Evolutionary conservation across 2,888 invertebrate species (phyloP).

Genomic region (Leptinotarsa tumamoca): DNA sequence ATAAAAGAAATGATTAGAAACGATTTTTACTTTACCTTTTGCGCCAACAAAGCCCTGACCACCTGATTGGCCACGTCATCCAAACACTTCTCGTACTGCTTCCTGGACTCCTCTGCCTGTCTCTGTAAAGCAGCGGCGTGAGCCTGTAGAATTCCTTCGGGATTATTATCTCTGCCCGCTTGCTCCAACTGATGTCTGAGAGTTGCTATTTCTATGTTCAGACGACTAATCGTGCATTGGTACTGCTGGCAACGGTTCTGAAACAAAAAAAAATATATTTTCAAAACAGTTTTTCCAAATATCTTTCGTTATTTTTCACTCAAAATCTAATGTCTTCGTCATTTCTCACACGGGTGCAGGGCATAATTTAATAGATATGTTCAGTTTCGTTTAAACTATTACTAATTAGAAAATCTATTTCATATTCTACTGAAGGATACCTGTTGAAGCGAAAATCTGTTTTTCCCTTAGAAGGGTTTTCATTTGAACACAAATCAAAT

Average conservation of each 20-base stretch:
- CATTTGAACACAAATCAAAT: too few relatives aligned
- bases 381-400: too few relatives aligned
- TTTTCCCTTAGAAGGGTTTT: too few relatives aligned
- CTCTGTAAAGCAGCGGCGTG: conserved; percentile 74
- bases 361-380: too few relatives aligned
- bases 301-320: too few relatives aligned
- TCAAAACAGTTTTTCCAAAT: not conserved
- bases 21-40: conserved; percentile 74
- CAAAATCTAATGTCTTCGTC: too few relatives aligned
- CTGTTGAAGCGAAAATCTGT: too few relatives aligned
- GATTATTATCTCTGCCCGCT: conserved; percentile 66
- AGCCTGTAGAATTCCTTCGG: conserved; percentile 71
- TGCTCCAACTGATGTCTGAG: conserved; percentile 72
- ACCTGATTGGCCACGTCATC: conserved; percentile 88
- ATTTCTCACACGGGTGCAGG: too few relatives aligned
- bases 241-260: conserved; percentile 81
- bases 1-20: too few relatives aligned
- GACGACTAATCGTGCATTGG: conserved; percentile 75
- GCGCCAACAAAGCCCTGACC: conserved; percentile 84
- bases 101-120: conserved; percentile 75
- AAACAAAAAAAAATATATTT: conserved; percentile 40
- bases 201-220: conserved; percentile 78
- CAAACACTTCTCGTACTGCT: conserved; percentile 83
- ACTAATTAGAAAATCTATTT: too few relatives aligned
- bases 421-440: too few relatives aligned